A percentile compares a stretch with the other conserved stretches of the same genome.
phyloP scores from a whole-genome alignment of 2,113 vertebrate species.

The Garra rufa region DNA sequence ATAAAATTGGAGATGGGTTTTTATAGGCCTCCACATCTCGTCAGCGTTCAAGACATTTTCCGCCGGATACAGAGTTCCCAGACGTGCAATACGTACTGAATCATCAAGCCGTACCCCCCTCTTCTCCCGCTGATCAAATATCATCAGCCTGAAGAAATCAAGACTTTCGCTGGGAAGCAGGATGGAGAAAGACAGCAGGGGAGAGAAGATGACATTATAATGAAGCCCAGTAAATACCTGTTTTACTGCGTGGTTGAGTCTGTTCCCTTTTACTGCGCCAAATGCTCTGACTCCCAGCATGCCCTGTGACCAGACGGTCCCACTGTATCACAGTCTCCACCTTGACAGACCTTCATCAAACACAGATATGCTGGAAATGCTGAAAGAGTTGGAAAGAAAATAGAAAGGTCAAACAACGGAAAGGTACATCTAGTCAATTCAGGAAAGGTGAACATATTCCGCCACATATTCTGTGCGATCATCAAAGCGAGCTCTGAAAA shows the following conservation, averaged over 20 bases:
- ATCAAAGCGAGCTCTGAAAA: conserved; percentile 19
- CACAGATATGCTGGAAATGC: neutral
- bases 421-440: neutral
- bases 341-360: neutral
- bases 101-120: conserved; percentile 28
- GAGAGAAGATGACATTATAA: conserved; percentile 40
- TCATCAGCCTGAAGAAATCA: conserved; percentile 52
- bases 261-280: conserved; percentile 3
- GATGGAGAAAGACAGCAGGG: conserved; percentile 14
- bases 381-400: neutral
- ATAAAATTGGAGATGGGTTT: conserved; percentile 38
- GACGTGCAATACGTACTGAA: conserved; percentile 48
- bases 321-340: conserved; percentile 4
- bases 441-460: neutral
- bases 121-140: conserved; percentile 48
- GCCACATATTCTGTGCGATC: neutral
- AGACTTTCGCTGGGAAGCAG: conserved; percentile 36
- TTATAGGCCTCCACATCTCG: conserved; percentile 25
- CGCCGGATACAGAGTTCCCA: conserved; percentile 18
- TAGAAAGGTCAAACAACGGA: neutral
- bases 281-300: conserved; percentile 40
- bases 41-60: conserved; percentile 42
- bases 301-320: conserved; percentile 38
- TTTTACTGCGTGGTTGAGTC: conserved; percentile 16
- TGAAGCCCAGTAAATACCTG: conserved; percentile 49